phyloP scores from a whole-genome alignment of 2,113 vertebrate genomes.

The Myrmecophaga tridactyla region DNA sequence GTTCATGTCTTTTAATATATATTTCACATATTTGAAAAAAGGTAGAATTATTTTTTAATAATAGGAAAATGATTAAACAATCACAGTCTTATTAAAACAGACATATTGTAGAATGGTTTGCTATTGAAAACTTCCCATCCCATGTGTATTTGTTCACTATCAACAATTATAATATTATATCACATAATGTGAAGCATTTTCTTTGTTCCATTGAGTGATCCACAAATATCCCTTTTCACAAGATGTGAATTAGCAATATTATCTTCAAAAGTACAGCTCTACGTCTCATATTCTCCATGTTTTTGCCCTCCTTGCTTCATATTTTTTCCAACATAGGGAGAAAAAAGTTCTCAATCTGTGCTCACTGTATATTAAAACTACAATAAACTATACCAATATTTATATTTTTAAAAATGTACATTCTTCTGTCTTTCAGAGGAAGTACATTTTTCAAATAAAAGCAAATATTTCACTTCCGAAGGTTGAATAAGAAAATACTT shows the following conservation, averaged over 20 bases:
- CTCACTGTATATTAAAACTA: background rate
- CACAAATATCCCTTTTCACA: background rate
- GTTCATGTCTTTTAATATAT: background rate
- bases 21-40: background rate
- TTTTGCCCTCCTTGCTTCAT: background rate
- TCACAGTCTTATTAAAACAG: background rate
- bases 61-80: background rate
- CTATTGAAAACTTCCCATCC: background rate
- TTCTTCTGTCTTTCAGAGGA: slow-evolving; percentile 28
- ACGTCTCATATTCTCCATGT: background rate
- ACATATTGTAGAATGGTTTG: background rate
- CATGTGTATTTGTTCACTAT: background rate
- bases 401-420: background rate
- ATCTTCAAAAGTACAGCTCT: background rate
- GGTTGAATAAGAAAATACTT: slow-evolving; percentile 43
- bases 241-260: background rate
- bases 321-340: background rate
- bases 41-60: background rate
- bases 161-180: background rate
- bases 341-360: background rate
- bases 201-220: background rate
- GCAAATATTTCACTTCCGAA: slow-evolving; percentile 49
- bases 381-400: background rate
- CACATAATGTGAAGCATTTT: background rate
- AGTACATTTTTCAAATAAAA: slow-evolving; percentile 45